Evolutionary conservation across 2,113 vertebrate genomes (phyloP), one percentile per base, ranked within the genome.

Genomic region (Echinops telfairi): DNA sequence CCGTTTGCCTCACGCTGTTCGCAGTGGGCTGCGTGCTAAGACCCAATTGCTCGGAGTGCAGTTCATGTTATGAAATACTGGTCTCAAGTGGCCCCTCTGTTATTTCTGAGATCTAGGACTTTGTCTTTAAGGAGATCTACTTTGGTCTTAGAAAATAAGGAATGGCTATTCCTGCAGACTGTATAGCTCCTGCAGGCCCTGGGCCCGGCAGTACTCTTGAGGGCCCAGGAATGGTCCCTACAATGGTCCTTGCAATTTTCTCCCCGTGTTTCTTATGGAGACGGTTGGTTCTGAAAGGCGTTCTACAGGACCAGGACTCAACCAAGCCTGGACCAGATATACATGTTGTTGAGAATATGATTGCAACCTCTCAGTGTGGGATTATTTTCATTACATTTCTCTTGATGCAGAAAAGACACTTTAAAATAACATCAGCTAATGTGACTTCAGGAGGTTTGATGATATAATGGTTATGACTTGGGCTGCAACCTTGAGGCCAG

Each of bases 71-170:
- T 75, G 78, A 81, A 88, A 43, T 81, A 90, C 0, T 83, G 80
- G 81, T 80, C 94, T 90, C 75, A 94, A n/a, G 36, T 71, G 2
- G 16, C 81, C n/a, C 11, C 70, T 71, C 40, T 47, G 15, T 57
- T 79, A 64, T 91, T 86, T 94, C 77, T 19, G 87, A 83, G 36
- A 82, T 64, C 36, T 31, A 10, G 77, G 79, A 31, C 79, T 92
- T 1, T 68, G 58, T 66, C 84, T 88, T 36, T 90, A 83, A 91
- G 62, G 70, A 47, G 31, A 85, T 94, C 9, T 64, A 0, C 66
- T 86, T 53, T 76, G 43, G 20, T 88, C 17, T 80, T 75, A 84
- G 3, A 71, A 87, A 92, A 92, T 47, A 53, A 78, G 20, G 29
- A 29, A 31, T 60, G 3, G 43, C 0, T 83, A 33, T 83, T 80